Base-by-base conservation (phyloP, 2,797 vertebrate species). In the Sebastiscus albofasciatus region DNA sequence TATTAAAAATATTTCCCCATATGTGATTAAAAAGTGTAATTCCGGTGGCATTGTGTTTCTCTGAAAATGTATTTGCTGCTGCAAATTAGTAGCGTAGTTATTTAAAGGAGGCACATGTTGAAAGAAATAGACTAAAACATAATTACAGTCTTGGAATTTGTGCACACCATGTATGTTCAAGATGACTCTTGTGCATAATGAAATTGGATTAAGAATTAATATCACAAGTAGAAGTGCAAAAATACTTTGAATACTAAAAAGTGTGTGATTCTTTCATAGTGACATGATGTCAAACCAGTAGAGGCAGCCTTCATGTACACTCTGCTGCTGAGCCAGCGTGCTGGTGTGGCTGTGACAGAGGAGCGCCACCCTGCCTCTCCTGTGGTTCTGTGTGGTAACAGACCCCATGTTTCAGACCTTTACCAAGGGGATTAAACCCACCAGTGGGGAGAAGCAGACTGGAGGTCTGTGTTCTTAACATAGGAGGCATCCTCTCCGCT, bases 341-440 rank as follows among this genome's bases (percentile, higher is more conserved):
- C n/a, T 4, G 24, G 69, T 71, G 73, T 72, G 69, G 34, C 77
- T 87, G 84, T 84, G 83, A 76, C 69, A 55, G 81, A 62, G 84
- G 46, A 72, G 80, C 60, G 29, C 69, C 39, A 8, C 65, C 79
- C 81, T 82, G 88, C 68, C 87, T 82, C 72, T 85, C 87, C 90
- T 87, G 90, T 69, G 90, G 84, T 81, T 88, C 79, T 78, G 76
- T 89, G 82, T 90, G 85, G 86, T 92, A 87, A 86, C 75, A 82
- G 74, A 59, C 85, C 84, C 82, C 78, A 80, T 78, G 89, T 75
- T 88, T 83, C 87, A 79, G 87, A 81, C 34, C 39, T 85, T 86
- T 74, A 86, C 81, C 72, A 69, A 83, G 80, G 62, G 89, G 93
- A 94, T 95, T 93, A 94, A 62, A 58, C 80, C 83, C 79, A 31